Conservation (phyloP, 2,888 invertebrate species). For the Temnothorax rugatulus region DNA sequence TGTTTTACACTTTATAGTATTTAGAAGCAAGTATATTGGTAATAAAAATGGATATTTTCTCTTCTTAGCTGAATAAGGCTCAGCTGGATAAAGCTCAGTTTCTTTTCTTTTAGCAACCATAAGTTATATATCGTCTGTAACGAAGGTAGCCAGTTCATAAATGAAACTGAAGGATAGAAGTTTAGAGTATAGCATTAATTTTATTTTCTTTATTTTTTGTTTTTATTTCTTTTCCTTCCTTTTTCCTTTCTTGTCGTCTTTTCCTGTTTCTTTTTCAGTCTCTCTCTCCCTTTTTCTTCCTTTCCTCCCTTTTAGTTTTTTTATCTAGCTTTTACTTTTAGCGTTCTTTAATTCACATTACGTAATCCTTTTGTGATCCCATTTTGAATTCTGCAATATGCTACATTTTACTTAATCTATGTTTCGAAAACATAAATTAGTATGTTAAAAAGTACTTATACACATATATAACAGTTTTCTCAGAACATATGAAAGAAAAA, state of each 20-base stretch:
- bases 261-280: constrained; percentile 82
- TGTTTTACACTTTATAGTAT: too few species aligned
- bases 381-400: too few species aligned
- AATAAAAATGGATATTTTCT: neutral
- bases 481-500: neutral
- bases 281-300: constrained; percentile 53
- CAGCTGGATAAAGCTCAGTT: too few species aligned
- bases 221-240: neutral
- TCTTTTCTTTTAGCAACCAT: constrained; percentile 44
- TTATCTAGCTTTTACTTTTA: neutral
- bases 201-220: neutral
- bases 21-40: neutral
- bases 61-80: neutral
- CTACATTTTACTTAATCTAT: too few species aligned
- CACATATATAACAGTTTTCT: neutral
- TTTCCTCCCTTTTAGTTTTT: constrained; percentile 6
- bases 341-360: neutral
- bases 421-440: neutral
- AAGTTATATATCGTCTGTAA: constrained; percentile 76
- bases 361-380: neutral
- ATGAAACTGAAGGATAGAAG: constrained; percentile 64
- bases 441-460: neutral
- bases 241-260: neutral
- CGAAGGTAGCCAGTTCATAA: constrained; percentile 73
- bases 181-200: neutral